These are phyloP conservation scores for Pungitius pungitius DNA, from an alignment of 2,113 vertebrate species.

Conservation along the genomic window DNA sequence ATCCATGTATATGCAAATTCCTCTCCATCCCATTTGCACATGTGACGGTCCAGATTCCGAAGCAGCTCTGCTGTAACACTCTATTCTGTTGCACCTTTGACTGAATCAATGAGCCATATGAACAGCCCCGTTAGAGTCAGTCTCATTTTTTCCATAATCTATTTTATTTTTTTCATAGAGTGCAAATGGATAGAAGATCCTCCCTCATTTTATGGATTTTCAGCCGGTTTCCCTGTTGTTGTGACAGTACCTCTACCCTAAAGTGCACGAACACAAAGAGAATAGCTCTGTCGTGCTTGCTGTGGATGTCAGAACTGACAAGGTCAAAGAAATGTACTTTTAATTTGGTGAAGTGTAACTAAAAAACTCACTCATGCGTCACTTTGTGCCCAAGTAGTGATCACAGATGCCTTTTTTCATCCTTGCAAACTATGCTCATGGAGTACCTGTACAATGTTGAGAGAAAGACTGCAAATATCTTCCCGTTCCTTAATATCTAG, in stretches of 20 bases:
- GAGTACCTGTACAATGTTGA: slow-evolving; percentile 25
- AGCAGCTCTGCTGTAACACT: neutral
- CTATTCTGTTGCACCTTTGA: slow-evolving; percentile 6
- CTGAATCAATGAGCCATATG: neutral
- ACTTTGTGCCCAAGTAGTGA: slow-evolving; percentile 18
- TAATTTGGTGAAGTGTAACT: slow-evolving; percentile 66
- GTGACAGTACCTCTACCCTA: neutral
- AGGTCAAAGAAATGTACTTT: slow-evolving; percentile 55
- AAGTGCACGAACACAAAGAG: slow-evolving; percentile 15
- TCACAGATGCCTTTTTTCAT: slow-evolving; percentile 31
- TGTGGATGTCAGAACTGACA: slow-evolving; percentile 42
- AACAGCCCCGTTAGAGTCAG: too few relatives aligned
- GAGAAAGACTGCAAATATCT: slow-evolving; percentile 41
- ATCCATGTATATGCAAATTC: neutral
- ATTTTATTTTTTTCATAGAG: too few relatives aligned
- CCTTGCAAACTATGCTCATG: slow-evolving; percentile 40
- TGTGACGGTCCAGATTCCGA: slow-evolving; percentile 7
- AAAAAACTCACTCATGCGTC: slow-evolving; percentile 57
- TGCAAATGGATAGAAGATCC: too few relatives aligned
- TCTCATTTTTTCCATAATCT: too few relatives aligned
- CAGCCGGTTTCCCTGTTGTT: neutral
- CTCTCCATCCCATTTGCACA: neutral
- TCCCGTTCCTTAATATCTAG: slow-evolving; percentile 24
- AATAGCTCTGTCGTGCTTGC: slow-evolving; percentile 4
- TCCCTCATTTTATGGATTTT: neutral